A percentile compares a stretch with the other conserved stretches of the same genome.
These are phyloP conservation scores for Drosophila ironensis DNA, from an alignment of 1,140 invertebrate genomes.

Conservation along the genomic window DNA sequence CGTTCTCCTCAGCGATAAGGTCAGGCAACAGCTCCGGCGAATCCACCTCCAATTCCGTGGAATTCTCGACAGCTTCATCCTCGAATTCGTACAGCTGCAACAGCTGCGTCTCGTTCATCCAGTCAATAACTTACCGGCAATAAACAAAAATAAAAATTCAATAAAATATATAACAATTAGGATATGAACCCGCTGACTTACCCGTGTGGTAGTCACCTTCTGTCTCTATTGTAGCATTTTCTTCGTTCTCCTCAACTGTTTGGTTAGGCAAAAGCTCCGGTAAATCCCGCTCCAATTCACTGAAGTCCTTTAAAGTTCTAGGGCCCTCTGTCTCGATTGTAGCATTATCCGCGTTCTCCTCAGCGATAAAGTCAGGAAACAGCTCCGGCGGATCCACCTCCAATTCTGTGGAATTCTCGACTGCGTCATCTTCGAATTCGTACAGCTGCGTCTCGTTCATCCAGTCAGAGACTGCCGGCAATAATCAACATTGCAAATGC, in stretches of 20 bases:
- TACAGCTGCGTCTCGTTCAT: constrained; percentile 42
- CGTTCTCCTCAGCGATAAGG: neutral
- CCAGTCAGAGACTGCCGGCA: constrained; percentile 21
- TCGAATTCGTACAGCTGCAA: constrained; percentile 16
- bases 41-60: neutral
- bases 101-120: constrained; percentile 44
- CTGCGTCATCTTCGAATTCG: constrained; percentile 17
- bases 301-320: neutral
- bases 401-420: neutral
- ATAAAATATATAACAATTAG: no score
- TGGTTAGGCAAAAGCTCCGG: no score
- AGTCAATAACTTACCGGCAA: constrained; percentile 23
- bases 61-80: constrained; percentile 8
- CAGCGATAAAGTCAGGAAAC: neutral
- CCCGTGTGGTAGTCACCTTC: no score
- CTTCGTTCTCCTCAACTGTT: no score
- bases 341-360: neutral
- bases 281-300: no score
- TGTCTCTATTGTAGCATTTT: no score
- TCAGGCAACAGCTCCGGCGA: neutral
- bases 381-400: neutral
- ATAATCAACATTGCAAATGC: neutral
- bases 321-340: neutral
- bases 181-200: no score
- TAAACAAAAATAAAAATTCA: no score